Base-by-base conservation (phyloP, 2,888 invertebrate genomes). In the Campoplex nolae region DNA sequence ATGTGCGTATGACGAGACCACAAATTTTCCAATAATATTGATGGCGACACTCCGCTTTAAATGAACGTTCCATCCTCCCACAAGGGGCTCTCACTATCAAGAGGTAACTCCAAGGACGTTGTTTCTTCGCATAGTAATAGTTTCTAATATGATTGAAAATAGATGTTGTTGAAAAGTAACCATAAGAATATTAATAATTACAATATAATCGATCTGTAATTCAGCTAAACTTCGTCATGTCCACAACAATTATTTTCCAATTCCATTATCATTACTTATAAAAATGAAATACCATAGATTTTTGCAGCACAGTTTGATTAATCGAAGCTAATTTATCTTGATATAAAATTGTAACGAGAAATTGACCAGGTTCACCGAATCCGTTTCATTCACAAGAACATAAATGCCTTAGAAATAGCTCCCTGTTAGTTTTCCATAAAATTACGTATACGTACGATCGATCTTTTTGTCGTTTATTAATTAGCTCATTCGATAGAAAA, bases 391-490 rank as follows among this genome's bases (percentile, higher is more conserved):
- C 67, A 51, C 35, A 79, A 70, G 56, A 56, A 9, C 45, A 28
- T 32, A 67, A 77, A 51, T n/a, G 54, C 28, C 48, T 38, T n/a
- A 1, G 28, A 42, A 56, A 56, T 70, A 42, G 48, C 70, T 54
- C 56, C 70, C 56, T 28, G 23, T 70, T 70, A 42, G 45, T 68
- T 56, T 18, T 32, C 16, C 58, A 6, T 32, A 56, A 54, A 28
- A 18, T 28, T 42, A 32, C 35, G 8, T 35, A 67, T 62, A 38
- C 1, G 9, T 38, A 54, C 71, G 74, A 82, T 78, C 87, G 23
- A 70, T 87, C 74, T 75, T 68, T 78, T 48, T 48, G 65, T 76
- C 67, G 76, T 58, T 85, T 82, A 87, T 87, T 85, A 85, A 80
- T 88, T 77, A 70, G 62, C 67, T 56, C 58, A 62, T 74, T 54